Evolutionary conservation across 2,888 invertebrate genomes (phyloP).

Genomic region (Sphecodes monilicornis): DNA sequence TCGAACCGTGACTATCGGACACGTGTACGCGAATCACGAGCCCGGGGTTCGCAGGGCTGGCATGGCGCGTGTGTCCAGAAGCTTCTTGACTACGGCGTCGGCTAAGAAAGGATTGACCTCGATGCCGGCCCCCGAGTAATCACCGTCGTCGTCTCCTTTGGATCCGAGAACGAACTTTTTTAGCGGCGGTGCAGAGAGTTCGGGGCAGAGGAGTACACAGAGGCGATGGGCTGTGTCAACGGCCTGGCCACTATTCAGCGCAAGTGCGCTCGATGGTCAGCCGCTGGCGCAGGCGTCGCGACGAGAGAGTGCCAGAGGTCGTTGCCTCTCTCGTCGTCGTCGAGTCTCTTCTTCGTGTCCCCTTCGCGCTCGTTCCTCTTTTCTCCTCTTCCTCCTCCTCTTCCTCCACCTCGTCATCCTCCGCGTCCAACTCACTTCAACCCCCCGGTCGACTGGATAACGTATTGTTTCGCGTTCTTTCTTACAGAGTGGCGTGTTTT

Average conservation of each 20-base stretch:
- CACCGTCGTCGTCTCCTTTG: slow-evolving; percentile 51
- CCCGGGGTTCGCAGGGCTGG: not conserved
- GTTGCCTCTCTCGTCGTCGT: slow-evolving; percentile 76
- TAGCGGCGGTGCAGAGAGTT: slow-evolving; percentile 28
- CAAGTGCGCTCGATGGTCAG: slow-evolving; percentile 76
- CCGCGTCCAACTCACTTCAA: not conserved
- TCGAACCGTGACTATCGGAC: slow-evolving; percentile 1
- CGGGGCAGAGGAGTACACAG: slow-evolving; percentile 22
- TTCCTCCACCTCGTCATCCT: not conserved
- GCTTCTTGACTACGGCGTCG: slow-evolving; percentile 9
- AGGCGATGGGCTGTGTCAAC: slow-evolving; percentile 77
- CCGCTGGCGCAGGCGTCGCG: slow-evolving; percentile 74
- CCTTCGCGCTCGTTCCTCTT: slow-evolving; percentile 6
- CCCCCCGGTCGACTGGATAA: slow-evolving; percentile 20
- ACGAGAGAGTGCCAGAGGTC: slow-evolving; percentile 77
- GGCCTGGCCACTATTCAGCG: slow-evolving; percentile 82
- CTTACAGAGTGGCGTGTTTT: slow-evolving; percentile 1
- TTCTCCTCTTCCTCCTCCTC: not conserved
- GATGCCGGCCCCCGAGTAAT: slow-evolving; percentile 45
- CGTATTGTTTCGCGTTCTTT: slow-evolving; percentile 43
- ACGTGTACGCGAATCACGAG: slow-evolving; percentile 28
- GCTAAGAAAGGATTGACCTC: slow-evolving; percentile 54
- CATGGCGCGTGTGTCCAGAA: slow-evolving; percentile 30
- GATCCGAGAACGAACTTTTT: slow-evolving; percentile 42
- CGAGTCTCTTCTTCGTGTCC: slow-evolving; percentile 66